These are phyloP conservation scores for Camponotus floridanus DNA, from an alignment of 1,140 invertebrate species.

Conservation along the genomic window DNA sequence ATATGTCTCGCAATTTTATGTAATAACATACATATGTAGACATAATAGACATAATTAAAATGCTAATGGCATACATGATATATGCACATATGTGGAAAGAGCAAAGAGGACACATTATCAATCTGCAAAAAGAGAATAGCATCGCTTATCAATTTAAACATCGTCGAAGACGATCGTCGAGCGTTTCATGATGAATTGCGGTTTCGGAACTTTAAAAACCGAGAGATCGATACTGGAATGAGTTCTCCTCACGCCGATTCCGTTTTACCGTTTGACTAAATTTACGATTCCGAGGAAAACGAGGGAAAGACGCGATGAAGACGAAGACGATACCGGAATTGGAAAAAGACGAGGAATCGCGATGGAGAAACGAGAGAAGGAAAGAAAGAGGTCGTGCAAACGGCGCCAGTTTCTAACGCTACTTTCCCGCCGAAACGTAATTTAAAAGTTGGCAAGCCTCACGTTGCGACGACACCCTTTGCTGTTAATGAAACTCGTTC, in stretches of 20 bases:
- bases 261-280: not conserved
- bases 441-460: constrained; percentile 84
- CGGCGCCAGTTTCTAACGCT: constrained; percentile 59
- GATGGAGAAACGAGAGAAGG: not conserved
- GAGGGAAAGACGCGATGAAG: not conserved
- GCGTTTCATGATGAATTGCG: not conserved
- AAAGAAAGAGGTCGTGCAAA: constrained; percentile 10
- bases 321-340: not conserved
- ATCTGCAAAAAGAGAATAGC: not conserved
- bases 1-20: not conserved
- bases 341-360: not conserved
- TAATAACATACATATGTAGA: not conserved
- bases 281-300: not conserved
- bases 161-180: not conserved
- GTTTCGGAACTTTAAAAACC: not conserved
- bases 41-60: constrained; percentile 42
- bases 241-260: not conserved
- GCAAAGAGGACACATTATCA: not conserved
- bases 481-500: constrained; percentile 84
- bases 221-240: constrained; percentile 29
- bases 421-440: constrained; percentile 82
- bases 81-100: not conserved
- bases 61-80: constrained; percentile 10
- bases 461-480: constrained; percentile 68
- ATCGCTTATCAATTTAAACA: not conserved